phyloP scores from a whole-genome alignment of 2,888 invertebrate species.

The Aethes cnicana region DNA sequence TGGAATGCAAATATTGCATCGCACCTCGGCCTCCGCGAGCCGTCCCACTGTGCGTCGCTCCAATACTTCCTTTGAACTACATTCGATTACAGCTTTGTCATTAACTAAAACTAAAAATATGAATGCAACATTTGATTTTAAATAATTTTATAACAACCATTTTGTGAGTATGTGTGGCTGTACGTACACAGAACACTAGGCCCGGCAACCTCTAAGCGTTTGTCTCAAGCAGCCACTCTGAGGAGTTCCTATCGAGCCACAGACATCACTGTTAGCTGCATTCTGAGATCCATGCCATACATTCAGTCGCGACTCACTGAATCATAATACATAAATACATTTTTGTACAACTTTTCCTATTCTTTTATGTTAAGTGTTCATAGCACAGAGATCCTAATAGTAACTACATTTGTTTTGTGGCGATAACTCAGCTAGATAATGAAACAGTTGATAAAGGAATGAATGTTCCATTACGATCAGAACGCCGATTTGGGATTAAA shows the following conservation, averaged over 20 bases:
- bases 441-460: conserved; percentile 63
- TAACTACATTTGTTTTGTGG: conserved; percentile 48
- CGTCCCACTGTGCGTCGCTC: conserved; percentile 74
- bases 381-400: conserved; percentile 68
- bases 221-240: conserved; percentile 39
- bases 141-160: conserved; percentile 71
- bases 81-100: conserved; percentile 75
- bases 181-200: conserved; percentile 71
- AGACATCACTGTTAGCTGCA: conserved; percentile 71
- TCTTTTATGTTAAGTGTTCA: conserved; percentile 65
- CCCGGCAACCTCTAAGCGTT: conserved; percentile 47
- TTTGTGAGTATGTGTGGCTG: conserved; percentile 72
- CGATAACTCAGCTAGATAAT: conserved; percentile 55
- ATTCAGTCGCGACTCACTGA: conserved; percentile 76
- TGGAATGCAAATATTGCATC: conserved; percentile 83
- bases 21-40: conserved; percentile 63
- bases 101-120: conserved; percentile 71
- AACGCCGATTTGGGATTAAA: conserved; percentile 43
- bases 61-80: conserved; percentile 74
- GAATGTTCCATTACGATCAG: conserved; percentile 52
- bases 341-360: conserved; percentile 62
- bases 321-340: conserved; percentile 69
- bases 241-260: conserved; percentile 45
- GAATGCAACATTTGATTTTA: conserved; percentile 77
- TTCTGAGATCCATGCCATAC: conserved; percentile 81